Percentiles rank a stretch among this genome's conserved stretches.
Conservation (phyloP, 2,888 invertebrate genomes). For the Drosophila borborema region DNA sequence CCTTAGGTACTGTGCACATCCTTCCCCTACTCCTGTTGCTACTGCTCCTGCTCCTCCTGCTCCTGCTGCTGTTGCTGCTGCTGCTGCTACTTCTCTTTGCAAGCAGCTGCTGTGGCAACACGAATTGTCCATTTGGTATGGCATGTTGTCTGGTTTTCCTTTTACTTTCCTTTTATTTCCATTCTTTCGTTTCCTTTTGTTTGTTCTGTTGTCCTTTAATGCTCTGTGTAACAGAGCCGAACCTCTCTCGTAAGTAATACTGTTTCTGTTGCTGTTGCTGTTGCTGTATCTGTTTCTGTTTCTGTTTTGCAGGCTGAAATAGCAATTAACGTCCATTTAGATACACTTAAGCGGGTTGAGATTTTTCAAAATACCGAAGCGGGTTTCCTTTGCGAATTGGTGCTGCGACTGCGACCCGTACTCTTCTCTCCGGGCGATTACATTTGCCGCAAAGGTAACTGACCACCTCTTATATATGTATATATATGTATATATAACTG, state of each 20-base stretch:
- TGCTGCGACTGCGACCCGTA: conserved; percentile 96
- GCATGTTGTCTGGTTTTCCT: conserved; percentile 32
- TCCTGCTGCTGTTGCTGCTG: background rate
- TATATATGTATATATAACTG: background rate
- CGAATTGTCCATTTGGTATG: conserved; percentile 57
- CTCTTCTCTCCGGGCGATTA: conserved; percentile 99
- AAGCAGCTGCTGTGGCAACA: conserved; percentile 32
- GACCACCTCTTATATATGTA: conserved; percentile 12
- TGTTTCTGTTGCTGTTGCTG: background rate
- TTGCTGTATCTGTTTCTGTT: conserved; percentile 13
- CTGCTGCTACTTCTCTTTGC: background rate
- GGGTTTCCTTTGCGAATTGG: conserved; percentile 98
- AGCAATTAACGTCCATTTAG: conserved; percentile 99
- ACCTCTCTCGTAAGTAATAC: background rate
- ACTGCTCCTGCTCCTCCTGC: background rate
- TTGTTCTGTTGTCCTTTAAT: conserved; percentile 24
- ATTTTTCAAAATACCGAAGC: conserved; percentile 99
- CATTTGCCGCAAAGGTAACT: conserved; percentile 98
- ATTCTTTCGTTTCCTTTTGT: conserved; percentile 1
- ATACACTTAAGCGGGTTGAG: conserved; percentile 98
- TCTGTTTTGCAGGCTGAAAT: conserved; percentile 91
- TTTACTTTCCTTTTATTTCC: conserved; percentile 3
- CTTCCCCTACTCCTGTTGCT: background rate
- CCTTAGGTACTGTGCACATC: background rate
- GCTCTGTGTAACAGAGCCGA: conserved; percentile 12